Conservation (phyloP, 2,113 vertebrate species). For the Condylura cristata region DNA sequence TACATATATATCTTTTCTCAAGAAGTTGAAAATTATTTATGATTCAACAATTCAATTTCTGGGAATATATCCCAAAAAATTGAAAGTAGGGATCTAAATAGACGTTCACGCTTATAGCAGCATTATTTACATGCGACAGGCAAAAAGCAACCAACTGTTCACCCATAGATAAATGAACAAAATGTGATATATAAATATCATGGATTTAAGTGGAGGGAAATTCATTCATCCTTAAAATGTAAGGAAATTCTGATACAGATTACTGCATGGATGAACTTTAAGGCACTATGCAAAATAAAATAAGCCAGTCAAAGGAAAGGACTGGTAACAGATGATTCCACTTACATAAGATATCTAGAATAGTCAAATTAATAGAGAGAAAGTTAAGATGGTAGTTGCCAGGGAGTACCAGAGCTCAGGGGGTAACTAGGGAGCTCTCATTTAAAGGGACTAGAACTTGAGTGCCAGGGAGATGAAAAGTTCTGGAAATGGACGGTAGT, state of each 20-base stretch:
- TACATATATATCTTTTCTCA: constrained; percentile 34
- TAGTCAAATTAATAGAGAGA: neutral
- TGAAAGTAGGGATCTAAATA: neutral
- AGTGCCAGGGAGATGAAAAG: neutral
- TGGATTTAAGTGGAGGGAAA: neutral
- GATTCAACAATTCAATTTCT: neutral
- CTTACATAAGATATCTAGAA: neutral
- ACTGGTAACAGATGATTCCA: neutral
- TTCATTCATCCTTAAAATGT: neutral
- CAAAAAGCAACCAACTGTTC: neutral
- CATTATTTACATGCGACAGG: neutral
- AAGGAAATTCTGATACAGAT: neutral
- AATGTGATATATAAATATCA: neutral
- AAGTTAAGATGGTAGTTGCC: neutral
- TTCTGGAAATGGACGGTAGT: neutral
- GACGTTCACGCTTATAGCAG: neutral
- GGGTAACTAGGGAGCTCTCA: neutral
- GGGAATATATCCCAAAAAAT: neutral
- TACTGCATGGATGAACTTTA: neutral
- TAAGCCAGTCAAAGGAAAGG: neutral
- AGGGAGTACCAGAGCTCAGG: neutral
- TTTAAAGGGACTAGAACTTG: neutral
- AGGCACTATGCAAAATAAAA: neutral
- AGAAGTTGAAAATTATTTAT: neutral
- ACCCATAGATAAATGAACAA: neutral